Base-by-base conservation (phyloP, 2,797 vertebrate species). In the Myripristis jacobus region DNA sequence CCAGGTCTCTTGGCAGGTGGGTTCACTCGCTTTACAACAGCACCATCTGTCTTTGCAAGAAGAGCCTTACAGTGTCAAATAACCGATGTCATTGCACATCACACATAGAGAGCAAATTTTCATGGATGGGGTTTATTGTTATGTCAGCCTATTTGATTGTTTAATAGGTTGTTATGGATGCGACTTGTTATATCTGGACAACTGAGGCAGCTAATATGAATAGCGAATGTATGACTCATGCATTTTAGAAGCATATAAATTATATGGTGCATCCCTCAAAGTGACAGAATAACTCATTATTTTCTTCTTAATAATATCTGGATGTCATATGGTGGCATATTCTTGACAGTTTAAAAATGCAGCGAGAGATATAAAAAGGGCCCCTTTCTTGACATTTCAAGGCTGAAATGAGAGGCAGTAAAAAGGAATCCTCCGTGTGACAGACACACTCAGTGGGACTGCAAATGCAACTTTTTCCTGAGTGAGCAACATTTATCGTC, bases 11-110 rank as follows among this genome's bases (percentile, higher is more conserved):
- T 43, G 48, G 67, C 36, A 29, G 6, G 5, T 0, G 2, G 52
- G 63, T 61, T 81, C 52, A 88, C 79, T 77, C 8, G 78, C 80
- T 92, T 87, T 90, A 89, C 90, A 90, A 92, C 86, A 94, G 91
- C 87, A 72, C 93, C 93, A 89, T 90, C 92, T 92, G 81, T 87
- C 90, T 84, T 67, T 50, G 12, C 0, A 0, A 36, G 51, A 10
- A 15, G 52, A 73, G 67, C 63, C 24, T 38, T 83, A 58, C 89
- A 88, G 6, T 6, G 1, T 2, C 13, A 22, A 55, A 41, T 46
- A 31, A 61, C 12, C n/a, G 48, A 24, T 24, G 56, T 56, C 27
- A n/a, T 27, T 15, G 41, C 47, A 53, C 44, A 11, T 13, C 53
- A 52, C 48, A 44, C 47, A 63, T 38, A 16, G 53, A 55, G 15